Evolutionary conservation across 1,140 invertebrate species (phyloP).

Genomic region (Zaprionus nigranus): DNA sequence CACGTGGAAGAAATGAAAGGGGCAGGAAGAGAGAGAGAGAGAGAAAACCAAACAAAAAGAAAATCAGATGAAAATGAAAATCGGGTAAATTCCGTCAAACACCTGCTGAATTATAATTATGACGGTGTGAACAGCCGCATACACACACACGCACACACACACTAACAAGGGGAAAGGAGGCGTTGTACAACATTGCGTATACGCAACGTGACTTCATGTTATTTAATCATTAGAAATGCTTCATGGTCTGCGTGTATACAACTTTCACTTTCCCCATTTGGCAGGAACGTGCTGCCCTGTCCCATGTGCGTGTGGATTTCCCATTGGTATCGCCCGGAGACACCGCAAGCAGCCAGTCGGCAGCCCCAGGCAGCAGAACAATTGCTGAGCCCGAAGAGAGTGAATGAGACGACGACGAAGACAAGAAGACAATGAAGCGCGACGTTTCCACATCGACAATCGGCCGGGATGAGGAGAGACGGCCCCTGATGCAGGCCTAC

Average conservation of each 20-base stretch:
- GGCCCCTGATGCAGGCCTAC: slow-evolving; percentile 86
- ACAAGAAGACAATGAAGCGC: slow-evolving; percentile 71
- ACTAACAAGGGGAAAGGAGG: neutral
- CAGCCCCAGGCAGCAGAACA: slow-evolving; percentile 17
- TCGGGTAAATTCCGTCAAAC: slow-evolving; percentile 39
- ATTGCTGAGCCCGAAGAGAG: slow-evolving; percentile 33
- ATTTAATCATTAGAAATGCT: slow-evolving; percentile 11
- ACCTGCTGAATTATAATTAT: slow-evolving; percentile 61
- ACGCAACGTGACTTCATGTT: slow-evolving; percentile 45
- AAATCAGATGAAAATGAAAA: slow-evolving; percentile 27
- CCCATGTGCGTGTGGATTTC: slow-evolving; percentile 80
- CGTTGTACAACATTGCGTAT: slow-evolving; percentile 23
- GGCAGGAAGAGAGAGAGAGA: neutral
- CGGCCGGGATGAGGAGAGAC: slow-evolving; percentile 85
- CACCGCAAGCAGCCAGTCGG: slow-evolving; percentile 44
- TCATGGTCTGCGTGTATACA: neutral
- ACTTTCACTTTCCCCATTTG: slow-evolving; percentile 10
- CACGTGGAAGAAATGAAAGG: slow-evolving; percentile 15
- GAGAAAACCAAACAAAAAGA: neutral
- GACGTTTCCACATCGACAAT: slow-evolving; percentile 86
- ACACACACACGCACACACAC: slow-evolving; percentile 10
- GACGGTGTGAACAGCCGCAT: slow-evolving; percentile 23
- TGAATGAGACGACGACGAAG: slow-evolving; percentile 8
- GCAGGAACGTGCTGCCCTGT: slow-evolving; percentile 64
- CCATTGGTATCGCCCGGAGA: slow-evolving; percentile 67